Conservation (phyloP, 2,797 vertebrate genomes). For the Anomalospiza imberbis region DNA sequence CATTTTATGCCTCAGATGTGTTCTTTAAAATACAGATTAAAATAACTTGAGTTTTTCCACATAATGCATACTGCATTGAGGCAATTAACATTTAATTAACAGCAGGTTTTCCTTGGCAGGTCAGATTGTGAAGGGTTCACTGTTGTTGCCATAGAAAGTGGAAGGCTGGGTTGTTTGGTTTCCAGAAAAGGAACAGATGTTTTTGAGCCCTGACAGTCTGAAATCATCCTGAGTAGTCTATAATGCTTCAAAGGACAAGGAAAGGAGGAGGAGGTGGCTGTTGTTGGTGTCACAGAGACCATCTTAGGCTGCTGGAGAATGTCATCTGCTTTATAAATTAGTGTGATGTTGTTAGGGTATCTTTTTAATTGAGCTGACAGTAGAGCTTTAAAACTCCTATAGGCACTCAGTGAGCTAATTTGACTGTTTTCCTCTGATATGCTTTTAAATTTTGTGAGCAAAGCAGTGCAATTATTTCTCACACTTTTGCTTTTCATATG, state of each 20-base stretch:
- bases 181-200: constrained; percentile 74
- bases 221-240: constrained; percentile 53
- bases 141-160: constrained; percentile 83
- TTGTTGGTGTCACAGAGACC: constrained; percentile 79
- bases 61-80: constrained; percentile 70
- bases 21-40: constrained; percentile 74
- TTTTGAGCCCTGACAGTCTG: constrained; percentile 56
- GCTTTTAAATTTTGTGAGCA: not conserved
- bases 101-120: constrained; percentile 82
- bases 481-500: not conserved
- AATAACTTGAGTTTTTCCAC: constrained; percentile 69
- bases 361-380: constrained; percentile 61
- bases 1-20: constrained; percentile 58
- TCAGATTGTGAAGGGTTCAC: constrained; percentile 78
- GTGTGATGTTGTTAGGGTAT: constrained; percentile 32
- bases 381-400: constrained; percentile 51
- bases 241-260: constrained; percentile 42
- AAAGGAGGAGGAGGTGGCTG: not conserved
- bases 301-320: constrained; percentile 72
- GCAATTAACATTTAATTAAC: constrained; percentile 93
- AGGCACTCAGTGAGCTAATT: constrained; percentile 40
- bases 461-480: constrained; percentile 15
- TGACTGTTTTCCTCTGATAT: constrained; percentile 53
- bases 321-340: constrained; percentile 69
- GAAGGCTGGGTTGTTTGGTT: constrained; percentile 59